These are phyloP conservation scores for Taenaris catops DNA, from an alignment of 2,888 invertebrate species.

Conservation along the genomic window DNA sequence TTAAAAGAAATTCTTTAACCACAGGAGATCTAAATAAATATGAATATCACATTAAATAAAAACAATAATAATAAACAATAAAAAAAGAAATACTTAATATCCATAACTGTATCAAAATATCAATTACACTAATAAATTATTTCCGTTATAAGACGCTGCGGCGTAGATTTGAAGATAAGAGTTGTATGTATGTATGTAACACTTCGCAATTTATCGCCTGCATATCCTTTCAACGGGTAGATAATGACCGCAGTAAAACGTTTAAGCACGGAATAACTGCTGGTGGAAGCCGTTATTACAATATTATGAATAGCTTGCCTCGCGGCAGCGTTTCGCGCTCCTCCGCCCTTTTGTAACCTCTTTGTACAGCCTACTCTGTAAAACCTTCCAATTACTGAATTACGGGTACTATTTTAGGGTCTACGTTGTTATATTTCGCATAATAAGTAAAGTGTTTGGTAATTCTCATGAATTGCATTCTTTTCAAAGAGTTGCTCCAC, in stretches of 20 bases:
- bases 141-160: slow-evolving; percentile 41
- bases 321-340: slow-evolving; percentile 38
- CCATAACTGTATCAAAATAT: slow-evolving; percentile 23
- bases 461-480: not conserved
- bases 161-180: slow-evolving; percentile 48
- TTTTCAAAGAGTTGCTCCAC: no score
- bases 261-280: slow-evolving; percentile 78
- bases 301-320: slow-evolving; percentile 76
- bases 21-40: no score
- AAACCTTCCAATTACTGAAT: slow-evolving; percentile 14
- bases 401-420: slow-evolving; percentile 6
- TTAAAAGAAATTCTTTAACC: no score
- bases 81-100: no score
- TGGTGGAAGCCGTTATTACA: slow-evolving; percentile 76
- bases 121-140: slow-evolving; percentile 45
- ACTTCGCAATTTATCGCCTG: slow-evolving; percentile 72
- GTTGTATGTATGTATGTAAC: slow-evolving; percentile 44
- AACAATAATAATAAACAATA: no score
- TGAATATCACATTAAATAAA: no score
- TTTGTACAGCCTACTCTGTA: slow-evolving; percentile 26
- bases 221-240: slow-evolving; percentile 79
- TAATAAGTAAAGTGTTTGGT: not conserved
- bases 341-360: slow-evolving; percentile 33
- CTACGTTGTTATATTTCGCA: not conserved
- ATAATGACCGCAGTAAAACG: slow-evolving; percentile 80